Evolutionary conservation across 2,888 invertebrate species (phyloP), one percentile per base, ranked within the genome.

Genomic region (Catocala sponsa): DNA sequence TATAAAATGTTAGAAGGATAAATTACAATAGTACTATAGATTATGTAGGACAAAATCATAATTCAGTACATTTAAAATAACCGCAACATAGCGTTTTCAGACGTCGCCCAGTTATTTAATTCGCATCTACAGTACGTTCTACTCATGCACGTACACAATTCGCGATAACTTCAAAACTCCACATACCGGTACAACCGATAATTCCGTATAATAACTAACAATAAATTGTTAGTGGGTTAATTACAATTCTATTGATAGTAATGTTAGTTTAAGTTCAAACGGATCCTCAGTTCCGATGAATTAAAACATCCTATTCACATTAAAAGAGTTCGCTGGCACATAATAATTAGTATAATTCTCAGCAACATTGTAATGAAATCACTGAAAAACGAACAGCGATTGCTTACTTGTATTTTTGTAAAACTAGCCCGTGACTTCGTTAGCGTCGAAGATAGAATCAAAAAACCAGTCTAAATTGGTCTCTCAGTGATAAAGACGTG

Each of bases 241-340:
- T 62, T 62, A 49, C 32, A 1, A 7, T 53, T 47, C 41, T 15
- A 38, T 42, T 48, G 50, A 49, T 54, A 61, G 11, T 46, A 65
- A 38, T 55, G 54, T 62, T 56, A 64, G 55, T 59, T 48, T 65
- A 48, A 55, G 62, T 61, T 15, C 32, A 38, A 57, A 51, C 59
- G 51, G 61, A 65, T 62, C 50, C 53, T n/a, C 44, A 52, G 58
- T 63, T 63, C 58, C 65, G 50, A 52, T 43, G 43, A 50, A 25
- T 33, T 55, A 44, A 58, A 35, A 61, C 61, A 72, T 74, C 73
- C 63, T 62, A 15, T 10, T n/a, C 15, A 11, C 25, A 48, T 33
- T n/a, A 9, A 33, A 32, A 47, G 35, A 13, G 25, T 25, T 55
- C 12, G n/a, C n/a, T 10, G 42, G 11, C 38, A 42, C n/a, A 6